Conservation (phyloP, 2,888 invertebrate species). For the Clepsis dumicolana region DNA sequence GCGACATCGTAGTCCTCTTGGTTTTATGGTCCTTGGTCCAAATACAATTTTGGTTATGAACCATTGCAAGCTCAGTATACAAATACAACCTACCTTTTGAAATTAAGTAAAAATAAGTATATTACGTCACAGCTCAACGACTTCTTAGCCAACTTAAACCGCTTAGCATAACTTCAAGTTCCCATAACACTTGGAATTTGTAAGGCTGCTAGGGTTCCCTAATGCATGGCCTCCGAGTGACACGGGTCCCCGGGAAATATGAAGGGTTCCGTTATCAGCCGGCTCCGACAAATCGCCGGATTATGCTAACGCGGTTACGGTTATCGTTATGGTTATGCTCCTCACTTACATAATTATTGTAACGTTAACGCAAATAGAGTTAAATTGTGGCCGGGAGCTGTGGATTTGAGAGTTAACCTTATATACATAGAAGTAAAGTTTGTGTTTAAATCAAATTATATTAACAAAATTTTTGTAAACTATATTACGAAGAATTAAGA, state of each 20-base stretch:
- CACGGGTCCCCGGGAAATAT: conserved; percentile 56
- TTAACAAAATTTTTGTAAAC: too few species aligned
- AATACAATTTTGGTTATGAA: too few species aligned
- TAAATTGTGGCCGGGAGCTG: conserved; percentile 10
- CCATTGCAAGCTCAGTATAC: too few species aligned
- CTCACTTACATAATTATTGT: conserved; percentile 38
- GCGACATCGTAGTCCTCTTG: too few species aligned
- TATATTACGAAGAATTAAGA: too few species aligned
- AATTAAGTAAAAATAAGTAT: too few species aligned
- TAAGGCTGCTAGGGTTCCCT: conserved; percentile 5
- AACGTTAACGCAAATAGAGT: conserved; percentile 21
- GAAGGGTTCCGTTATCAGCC: conserved; percentile 53
- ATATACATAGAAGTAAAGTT: too few species aligned
- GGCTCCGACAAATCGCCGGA: conserved; percentile 60
- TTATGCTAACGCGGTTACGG: conserved; percentile 63
- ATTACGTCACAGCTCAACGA: too few species aligned
- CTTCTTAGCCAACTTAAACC: not conserved
- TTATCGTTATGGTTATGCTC: conserved; percentile 50
- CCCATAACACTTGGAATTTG: conserved; percentile 19
- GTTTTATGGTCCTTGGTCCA: too few species aligned
- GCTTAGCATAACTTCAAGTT: not conserved
- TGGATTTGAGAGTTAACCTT: not conserved
- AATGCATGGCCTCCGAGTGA: conserved; percentile 29
- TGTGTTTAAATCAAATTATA: too few species aligned
- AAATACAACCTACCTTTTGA: too few species aligned